Evolutionary conservation across 2,113 vertebrate genomes (phyloP), one percentile per base, ranked within the genome.

Genomic region (Pitta sordida): DNA sequence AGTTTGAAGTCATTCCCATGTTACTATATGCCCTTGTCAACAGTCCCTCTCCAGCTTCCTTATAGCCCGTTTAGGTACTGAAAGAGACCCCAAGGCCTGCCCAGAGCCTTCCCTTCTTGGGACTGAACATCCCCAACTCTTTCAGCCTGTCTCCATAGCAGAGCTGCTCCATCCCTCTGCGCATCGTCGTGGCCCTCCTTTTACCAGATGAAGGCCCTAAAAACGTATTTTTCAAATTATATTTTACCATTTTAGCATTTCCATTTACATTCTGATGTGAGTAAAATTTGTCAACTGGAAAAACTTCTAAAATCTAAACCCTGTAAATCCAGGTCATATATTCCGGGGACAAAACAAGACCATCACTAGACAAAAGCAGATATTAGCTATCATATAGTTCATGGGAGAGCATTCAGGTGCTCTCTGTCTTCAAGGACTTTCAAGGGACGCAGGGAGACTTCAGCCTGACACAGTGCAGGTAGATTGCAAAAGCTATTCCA

Each of bases 231-330:
- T 93, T 79, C 58, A 86, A 58, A 76, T 73, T 43, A 76, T 22
- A 17, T 90, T 90, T 76, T 81, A 63, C 68, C 32, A 80, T 83
- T 73, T 92, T 93, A 90, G 43, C 39, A 59, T 75, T 95, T 89
- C 26, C 36, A 82, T 75, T 89, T 91, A n/a, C 59, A 91, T 75
- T 78, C 74, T 29, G 5, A 22, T 53, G 26, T 43, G 26, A 58
- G 39, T 59, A 59, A 88, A 92, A 91, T 84, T 67, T 32, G 73
- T 69, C 63, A 86, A 10, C 48, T 36, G n/a, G n/a, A 36, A 27
- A 75, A 86, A 36, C 37, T 9, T 73, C n/a, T n/a, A n/a, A n/a
- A n/a, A n/a, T 70, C 67, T 59, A 13, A 65, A 51, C 22, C 67
- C 11, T 1, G 12, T 23, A 75, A 91, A 32, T 7, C 36, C 59